phyloP scores from a whole-genome alignment of 2,888 invertebrate genomes.

The Ametastegia equiseti region DNA sequence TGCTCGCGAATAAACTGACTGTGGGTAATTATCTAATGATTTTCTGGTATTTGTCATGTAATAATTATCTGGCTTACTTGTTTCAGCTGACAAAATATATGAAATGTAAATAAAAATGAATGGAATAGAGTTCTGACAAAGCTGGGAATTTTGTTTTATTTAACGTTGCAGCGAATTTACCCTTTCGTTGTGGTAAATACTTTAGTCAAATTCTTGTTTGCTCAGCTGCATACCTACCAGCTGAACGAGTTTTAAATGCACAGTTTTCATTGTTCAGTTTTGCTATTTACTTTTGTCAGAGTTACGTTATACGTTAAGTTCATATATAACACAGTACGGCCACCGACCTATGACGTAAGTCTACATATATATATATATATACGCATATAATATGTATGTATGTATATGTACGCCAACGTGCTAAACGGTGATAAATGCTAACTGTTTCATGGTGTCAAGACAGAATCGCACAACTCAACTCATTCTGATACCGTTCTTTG shows the following conservation, averaged over 20 bases:
- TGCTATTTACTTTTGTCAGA: background rate
- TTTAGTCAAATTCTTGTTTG: slow-evolving; percentile 11
- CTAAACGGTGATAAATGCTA: slow-evolving; percentile 38
- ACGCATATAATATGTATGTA: too few relatives aligned
- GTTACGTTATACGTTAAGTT: background rate
- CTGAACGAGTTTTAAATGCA: background rate
- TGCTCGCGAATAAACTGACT: too few relatives aligned
- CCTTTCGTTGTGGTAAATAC: background rate
- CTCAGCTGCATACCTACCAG: background rate
- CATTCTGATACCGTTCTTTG: slow-evolving; percentile 20
- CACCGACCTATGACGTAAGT: slow-evolving; percentile 35
- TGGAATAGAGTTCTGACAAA: too few relatives aligned
- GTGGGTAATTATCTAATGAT: too few relatives aligned
- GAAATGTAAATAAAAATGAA: too few relatives aligned
- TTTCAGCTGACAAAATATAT: too few relatives aligned
- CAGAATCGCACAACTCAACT: background rate
- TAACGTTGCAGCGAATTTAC: background rate
- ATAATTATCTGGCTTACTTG: too few relatives aligned
- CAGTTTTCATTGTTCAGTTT: slow-evolving; percentile 25
- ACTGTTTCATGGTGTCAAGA: background rate
- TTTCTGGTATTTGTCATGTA: too few relatives aligned
- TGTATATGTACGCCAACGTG: background rate
- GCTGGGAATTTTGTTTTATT: too few relatives aligned
- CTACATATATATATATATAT: background rate
- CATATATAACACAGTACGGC: background rate